Evolutionary conservation across 2,888 invertebrate species (phyloP).

Genomic region (Odontocolon sp.): DNA sequence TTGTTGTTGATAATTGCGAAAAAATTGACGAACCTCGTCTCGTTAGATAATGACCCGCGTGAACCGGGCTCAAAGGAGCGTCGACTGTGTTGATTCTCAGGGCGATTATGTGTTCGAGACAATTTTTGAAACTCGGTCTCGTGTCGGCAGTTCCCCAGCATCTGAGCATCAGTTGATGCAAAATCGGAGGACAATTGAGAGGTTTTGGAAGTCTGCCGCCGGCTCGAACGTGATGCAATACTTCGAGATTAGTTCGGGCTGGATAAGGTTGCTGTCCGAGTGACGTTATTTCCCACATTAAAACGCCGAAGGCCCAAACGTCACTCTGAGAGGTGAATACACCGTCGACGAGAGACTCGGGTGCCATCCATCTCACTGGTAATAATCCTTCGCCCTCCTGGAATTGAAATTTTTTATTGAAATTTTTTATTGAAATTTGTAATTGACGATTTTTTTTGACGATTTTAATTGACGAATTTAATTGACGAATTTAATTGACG

Average conservation of each 20-base stretch:
- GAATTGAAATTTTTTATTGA: not conserved
- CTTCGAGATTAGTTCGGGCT: conserved; percentile 95
- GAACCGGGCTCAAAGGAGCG: conserved; percentile 74
- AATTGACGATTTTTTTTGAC: too few species aligned
- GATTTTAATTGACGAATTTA: too few species aligned
- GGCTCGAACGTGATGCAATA: conserved; percentile 92
- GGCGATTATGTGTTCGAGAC: conserved; percentile 83
- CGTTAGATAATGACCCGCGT: conserved; percentile 76
- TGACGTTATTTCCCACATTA: conserved; percentile 98
- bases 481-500: too few species aligned
- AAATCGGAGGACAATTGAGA: conserved; percentile 90
- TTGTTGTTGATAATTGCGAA: not conserved
- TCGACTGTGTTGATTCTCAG: conserved; percentile 75
- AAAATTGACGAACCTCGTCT: conserved; percentile 70
- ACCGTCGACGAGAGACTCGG: conserved; percentile 97
- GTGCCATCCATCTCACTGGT: conserved; percentile 99
- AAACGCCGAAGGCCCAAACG: conserved; percentile 97
- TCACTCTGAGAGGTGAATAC: conserved; percentile 98
- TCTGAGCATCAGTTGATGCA: conserved; percentile 92
- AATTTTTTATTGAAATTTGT: not conserved
- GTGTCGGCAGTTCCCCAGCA: conserved; percentile 94
- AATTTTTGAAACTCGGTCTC: conserved; percentile 93
- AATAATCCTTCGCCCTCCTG: conserved; percentile 86
- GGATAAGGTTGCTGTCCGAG: conserved; percentile 98
- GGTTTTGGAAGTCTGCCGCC: conserved; percentile 93